Conservation (phyloP, 2,888 invertebrate genomes). For the Itoplectis maculator region DNA sequence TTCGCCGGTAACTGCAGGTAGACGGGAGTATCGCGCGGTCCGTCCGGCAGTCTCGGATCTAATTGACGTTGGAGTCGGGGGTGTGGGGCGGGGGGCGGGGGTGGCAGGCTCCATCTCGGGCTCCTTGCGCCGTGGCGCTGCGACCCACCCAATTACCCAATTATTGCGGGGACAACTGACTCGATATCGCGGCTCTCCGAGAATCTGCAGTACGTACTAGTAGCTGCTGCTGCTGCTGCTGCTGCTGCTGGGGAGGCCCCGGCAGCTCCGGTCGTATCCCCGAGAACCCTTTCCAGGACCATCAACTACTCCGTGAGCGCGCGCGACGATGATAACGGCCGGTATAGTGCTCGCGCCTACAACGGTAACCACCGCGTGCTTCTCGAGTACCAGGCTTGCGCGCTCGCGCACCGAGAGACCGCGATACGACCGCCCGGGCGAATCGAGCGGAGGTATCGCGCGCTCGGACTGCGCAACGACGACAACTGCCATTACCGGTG, state of each 20-base stretch:
- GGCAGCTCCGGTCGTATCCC: slow-evolving; percentile 24
- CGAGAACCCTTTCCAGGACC: slow-evolving; percentile 52
- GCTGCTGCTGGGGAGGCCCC: too few relatives aligned
- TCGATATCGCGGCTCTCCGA: slow-evolving; percentile 50
- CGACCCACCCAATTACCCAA: slow-evolving; percentile 69
- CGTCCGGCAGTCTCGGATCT: slow-evolving; percentile 58
- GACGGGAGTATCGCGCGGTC: slow-evolving; percentile 51
- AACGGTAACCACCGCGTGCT: slow-evolving; percentile 33
- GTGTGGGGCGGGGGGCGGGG: too few relatives aligned
- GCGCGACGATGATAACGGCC: slow-evolving; percentile 49
- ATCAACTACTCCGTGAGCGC: slow-evolving; percentile 39
- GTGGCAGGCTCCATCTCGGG: slow-evolving; percentile 50
- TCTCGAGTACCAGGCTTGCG: too few relatives aligned
- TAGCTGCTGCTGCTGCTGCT: too few relatives aligned
- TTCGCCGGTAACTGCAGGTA: slow-evolving; percentile 43
- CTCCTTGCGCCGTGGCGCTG: slow-evolving; percentile 55
- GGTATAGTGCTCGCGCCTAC: slow-evolving; percentile 25
- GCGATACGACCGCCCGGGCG: slow-evolving; percentile 42
- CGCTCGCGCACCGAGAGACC: slow-evolving; percentile 2
- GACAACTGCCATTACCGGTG: too few relatives aligned
- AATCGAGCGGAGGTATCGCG: slow-evolving; percentile 9
- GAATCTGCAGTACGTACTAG: slow-evolving; percentile 40
- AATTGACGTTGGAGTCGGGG: too few relatives aligned
- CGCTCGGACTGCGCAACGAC: slow-evolving; percentile 21
- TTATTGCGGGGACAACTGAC: slow-evolving; percentile 61